Percentiles rank a stretch among this genome's conserved stretches.
These are phyloP conservation scores for Oryzias dopingdopingensis DNA, from an alignment of 2,797 vertebrate species.

Conservation along the genomic window DNA sequence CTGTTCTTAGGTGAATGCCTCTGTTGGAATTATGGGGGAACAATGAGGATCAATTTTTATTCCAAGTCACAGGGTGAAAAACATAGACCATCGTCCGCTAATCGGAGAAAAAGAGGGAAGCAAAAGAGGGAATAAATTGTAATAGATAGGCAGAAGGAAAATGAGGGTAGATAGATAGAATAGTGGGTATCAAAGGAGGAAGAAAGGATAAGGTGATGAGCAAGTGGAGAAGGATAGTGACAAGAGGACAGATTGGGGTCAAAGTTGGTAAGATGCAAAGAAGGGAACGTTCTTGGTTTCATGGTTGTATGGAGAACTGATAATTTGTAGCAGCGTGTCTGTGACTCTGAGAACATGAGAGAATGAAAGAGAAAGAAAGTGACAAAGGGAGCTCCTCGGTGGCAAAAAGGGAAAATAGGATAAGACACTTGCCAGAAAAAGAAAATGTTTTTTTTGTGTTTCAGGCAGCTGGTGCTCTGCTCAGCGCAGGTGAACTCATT, in stretches of 20 bases:
- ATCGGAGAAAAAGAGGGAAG: slow-evolving; percentile 16
- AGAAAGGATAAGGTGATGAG: slow-evolving; percentile 27
- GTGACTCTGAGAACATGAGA: slow-evolving; percentile 10
- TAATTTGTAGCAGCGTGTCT: slow-evolving; percentile 15
- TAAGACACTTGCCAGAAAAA: slow-evolving; percentile 34
- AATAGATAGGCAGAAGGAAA: slow-evolving; percentile 19
- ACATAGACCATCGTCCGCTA: slow-evolving; percentile 20
- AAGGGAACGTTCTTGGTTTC: slow-evolving; percentile 11
- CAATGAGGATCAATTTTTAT: slow-evolving; percentile 42
- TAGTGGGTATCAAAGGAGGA: slow-evolving; percentile 9
- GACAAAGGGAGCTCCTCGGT: slow-evolving; percentile 31
- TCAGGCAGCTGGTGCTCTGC: slow-evolving; percentile 19
- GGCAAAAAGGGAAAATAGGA: slow-evolving; percentile 31
- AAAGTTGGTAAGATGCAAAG: slow-evolving; percentile 37
- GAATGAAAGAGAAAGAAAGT: slow-evolving; percentile 24
- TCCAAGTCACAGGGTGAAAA: slow-evolving; percentile 14
- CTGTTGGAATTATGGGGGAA: slow-evolving; percentile 9
- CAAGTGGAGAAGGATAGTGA: slow-evolving; percentile 32
- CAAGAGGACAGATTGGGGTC: slow-evolving; percentile 62
- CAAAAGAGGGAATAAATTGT: slow-evolving; percentile 9
- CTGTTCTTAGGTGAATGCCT: slow-evolving; percentile 36
- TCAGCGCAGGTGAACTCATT: slow-evolving; percentile 24
- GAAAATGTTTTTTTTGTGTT: slow-evolving; percentile 26
- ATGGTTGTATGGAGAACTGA: slow-evolving; percentile 34
- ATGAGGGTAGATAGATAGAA: slow-evolving; percentile 24